Base-by-base conservation (phyloP, 1,140 invertebrate species). In the Drosophila parabipectinata region DNA sequence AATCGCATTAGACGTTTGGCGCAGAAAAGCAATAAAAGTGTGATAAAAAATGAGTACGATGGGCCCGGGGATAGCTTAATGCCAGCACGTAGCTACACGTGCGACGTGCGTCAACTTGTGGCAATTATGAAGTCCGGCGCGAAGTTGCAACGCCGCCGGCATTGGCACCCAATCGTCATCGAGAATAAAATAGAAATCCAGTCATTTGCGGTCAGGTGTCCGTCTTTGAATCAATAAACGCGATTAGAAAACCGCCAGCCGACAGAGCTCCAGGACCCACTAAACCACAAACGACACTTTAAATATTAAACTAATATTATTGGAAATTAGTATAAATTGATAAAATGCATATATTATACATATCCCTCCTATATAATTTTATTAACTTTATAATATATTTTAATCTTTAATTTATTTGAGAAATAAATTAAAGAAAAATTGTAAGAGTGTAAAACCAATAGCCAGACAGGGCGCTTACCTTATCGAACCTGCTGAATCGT, bases 111-210 rank as follows among this genome's bases (percentile, higher is more conserved):
- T 87, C 82, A 88, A 87, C 66, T 62, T 72, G 83, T 68, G 75
- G 83, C 82, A 87, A 88, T 87, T 88, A 84, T 84, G 78, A 84
- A 81, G 77, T 84, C 73, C 81, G 72, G 63, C 60, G 67, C 64
- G 32, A 63, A 81, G 53, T 74, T 79, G 80, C 80, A 72, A 66
- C 56, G 54, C 63, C 58, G 76, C 48, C 76, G 62, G 52, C 63
- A 84, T 55, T 74, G 60, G 78, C 81, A 85, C 77, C 82, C 82
- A 81, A 67, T 66, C 54, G 52, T 74, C 57, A 74, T 64, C 55
- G 32, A 51, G 66, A 66, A 61, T 44, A 5, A 6, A 44, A 18
- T 6, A 54, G 67, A 68, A 67, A 66, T 48, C 63, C 6, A 57
- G 50, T 53, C 56, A 66, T 69, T 69, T 57, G 63, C 63, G 32